Percentiles rank a stretch among this genome's conserved stretches.
These are phyloP conservation scores for Lasioglossum zephyrum DNA, from an alignment of 2,888 invertebrate genomes.

Conservation along the genomic window DNA sequence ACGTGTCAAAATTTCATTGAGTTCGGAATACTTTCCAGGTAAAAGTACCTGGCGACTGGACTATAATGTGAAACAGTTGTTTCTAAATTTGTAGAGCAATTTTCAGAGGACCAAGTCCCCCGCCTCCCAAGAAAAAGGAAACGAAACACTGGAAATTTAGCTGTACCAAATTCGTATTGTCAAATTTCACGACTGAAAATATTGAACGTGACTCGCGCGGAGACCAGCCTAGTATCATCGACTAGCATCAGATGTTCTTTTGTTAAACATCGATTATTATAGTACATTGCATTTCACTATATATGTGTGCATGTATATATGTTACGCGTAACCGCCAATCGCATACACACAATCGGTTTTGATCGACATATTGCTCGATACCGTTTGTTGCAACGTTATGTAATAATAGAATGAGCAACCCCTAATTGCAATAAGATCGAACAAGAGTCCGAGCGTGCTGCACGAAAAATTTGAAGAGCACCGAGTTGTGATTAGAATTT, in stretches of 20 bases:
- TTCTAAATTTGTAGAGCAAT: neutral
- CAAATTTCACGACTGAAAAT: neutral
- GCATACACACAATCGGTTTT: neutral
- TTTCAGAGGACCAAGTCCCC: neutral
- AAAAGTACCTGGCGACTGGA: too few species aligned
- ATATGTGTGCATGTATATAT: neutral
- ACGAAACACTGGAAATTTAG: too few species aligned
- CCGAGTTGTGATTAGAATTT: neutral
- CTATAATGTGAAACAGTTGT: too few species aligned
- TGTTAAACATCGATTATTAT: neutral
- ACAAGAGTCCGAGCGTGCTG: neutral
- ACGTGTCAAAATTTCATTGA: too few species aligned
- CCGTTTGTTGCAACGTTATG: neutral
- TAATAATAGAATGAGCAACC: neutral
- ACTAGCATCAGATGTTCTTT: neutral
- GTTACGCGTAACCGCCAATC: neutral
- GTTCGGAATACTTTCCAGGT: too few species aligned
- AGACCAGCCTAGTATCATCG: neutral
- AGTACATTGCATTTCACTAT: neutral
- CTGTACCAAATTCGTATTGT: neutral
- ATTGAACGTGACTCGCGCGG: neutral
- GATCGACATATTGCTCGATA: conserved; percentile 1
- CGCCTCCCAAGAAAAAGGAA: too few species aligned
- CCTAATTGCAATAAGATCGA: neutral
- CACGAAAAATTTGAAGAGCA: neutral